A percentile compares a stretch with the other conserved stretches of the same genome.
Evolutionary conservation across 2,113 vertebrate genomes (phyloP).

Genomic region (Anguilla japonica): DNA sequence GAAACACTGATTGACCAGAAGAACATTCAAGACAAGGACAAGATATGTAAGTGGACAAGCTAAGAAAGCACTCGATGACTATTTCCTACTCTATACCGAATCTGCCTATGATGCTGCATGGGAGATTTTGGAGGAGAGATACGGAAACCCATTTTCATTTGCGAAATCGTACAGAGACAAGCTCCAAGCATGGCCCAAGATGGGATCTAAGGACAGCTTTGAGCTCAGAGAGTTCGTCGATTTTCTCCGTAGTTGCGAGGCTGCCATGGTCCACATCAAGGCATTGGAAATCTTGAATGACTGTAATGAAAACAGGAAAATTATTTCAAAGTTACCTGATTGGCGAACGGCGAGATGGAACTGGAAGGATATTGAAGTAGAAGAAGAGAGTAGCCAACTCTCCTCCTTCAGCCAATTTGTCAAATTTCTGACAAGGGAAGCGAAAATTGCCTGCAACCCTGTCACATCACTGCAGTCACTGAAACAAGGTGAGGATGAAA

Average conservation of each 20-base stretch:
- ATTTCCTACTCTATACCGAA: too few relatives aligned
- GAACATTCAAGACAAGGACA: too few relatives aligned
- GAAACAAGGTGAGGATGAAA: slow-evolving; percentile 29
- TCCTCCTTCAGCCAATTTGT: slow-evolving; percentile 44
- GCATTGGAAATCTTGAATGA: slow-evolving; percentile 36
- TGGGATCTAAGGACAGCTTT: too few relatives aligned
- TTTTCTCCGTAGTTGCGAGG: slow-evolving; percentile 36
- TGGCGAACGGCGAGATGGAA: slow-evolving; percentile 41
- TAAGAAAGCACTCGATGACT: too few relatives aligned
- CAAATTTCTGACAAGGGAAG: slow-evolving; percentile 31
- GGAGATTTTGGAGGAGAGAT: too few relatives aligned
- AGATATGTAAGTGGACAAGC: too few relatives aligned
- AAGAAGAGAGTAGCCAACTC: slow-evolving; percentile 31
- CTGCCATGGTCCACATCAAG: slow-evolving; percentile 30
- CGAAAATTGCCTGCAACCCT: slow-evolving; percentile 38
- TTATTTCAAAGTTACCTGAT: slow-evolving; percentile 36
- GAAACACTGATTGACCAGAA: too few relatives aligned
- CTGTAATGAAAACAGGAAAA: slow-evolving; percentile 34
- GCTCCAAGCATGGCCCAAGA: too few relatives aligned
- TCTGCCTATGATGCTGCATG: too few relatives aligned
- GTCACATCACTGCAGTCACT: slow-evolving; percentile 41
- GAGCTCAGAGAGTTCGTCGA: too few relatives aligned
- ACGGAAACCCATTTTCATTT: too few relatives aligned
- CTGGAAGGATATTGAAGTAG: slow-evolving; percentile 30
- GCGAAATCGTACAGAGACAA: too few relatives aligned